Evolutionary conservation across 1,140 invertebrate genomes (phyloP).

Genomic region (Fopius arisanus): DNA sequence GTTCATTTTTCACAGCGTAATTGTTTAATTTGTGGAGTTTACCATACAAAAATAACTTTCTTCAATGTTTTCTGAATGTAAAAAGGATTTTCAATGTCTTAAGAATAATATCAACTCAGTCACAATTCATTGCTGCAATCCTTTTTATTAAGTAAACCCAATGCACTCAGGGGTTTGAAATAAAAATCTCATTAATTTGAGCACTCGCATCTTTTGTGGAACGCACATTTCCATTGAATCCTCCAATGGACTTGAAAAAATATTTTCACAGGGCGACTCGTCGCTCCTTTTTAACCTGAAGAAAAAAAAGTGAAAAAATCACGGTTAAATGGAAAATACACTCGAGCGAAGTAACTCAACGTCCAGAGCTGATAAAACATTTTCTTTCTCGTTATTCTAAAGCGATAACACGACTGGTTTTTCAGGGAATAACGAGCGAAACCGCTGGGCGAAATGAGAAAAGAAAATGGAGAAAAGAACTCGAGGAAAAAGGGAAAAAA

Average conservation of each 20-base stretch:
- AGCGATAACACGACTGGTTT: background rate
- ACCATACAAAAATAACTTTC: no score
- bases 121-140: no score
- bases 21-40: no score
- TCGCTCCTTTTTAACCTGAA: background rate
- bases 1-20: no score
- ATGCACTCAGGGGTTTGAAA: no score
- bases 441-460: background rate
- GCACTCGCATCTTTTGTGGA: no score
- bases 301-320: background rate
- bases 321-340: background rate
- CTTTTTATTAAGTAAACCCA: no score
- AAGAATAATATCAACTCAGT: no score
- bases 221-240: background rate
- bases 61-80: no score
- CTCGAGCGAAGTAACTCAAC: background rate
- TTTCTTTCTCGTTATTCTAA: background rate
- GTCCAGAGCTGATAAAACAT: background rate
- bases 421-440: background rate
- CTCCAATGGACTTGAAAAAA: background rate
- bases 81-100: no score
- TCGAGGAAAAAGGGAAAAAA: background rate
- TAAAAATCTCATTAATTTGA: no score
- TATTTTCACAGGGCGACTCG: background rate
- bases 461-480: background rate